phyloP scores from a whole-genome alignment of 2,113 vertebrate genomes.

The Hucho hucho region DNA sequence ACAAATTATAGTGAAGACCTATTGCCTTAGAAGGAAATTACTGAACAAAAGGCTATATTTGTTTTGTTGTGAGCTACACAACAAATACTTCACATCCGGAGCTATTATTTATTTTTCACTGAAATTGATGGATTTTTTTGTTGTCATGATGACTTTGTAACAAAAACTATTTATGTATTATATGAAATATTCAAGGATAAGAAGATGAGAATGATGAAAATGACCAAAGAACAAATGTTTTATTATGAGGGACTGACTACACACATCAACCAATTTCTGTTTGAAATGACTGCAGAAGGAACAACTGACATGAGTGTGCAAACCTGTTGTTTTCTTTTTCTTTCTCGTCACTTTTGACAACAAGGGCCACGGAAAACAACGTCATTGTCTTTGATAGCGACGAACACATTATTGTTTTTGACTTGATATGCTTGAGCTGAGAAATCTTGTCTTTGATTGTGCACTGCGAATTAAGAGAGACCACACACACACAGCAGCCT shows the following conservation, averaged over 20 bases:
- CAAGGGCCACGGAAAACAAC: constrained; percentile 55
- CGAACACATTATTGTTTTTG: constrained; percentile 38
- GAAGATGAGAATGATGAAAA: constrained; percentile 64
- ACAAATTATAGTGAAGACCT: constrained; percentile 50
- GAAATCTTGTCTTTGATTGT: too few relatives aligned
- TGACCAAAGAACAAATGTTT: constrained; percentile 81
- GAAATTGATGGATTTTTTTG: constrained; percentile 37
- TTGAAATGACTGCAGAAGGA: constrained; percentile 26
- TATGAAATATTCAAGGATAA: constrained; percentile 73
- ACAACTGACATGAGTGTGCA: constrained; percentile 20
- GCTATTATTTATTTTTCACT: constrained; percentile 72
- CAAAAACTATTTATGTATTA: constrained; percentile 37
- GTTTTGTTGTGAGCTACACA: constrained; percentile 55
- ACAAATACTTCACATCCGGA: constrained; percentile 59
- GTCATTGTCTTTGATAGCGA: constrained; percentile 50
- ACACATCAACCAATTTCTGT: constrained; percentile 26
- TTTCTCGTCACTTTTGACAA: constrained; percentile 43
- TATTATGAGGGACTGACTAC: constrained; percentile 56
- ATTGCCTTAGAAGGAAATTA: constrained; percentile 70
- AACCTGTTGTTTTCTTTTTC: constrained; percentile 44
- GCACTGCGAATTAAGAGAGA: background rate
- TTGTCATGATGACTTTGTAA: constrained; percentile 37
- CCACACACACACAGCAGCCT: constrained; percentile 38
- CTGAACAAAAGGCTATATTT: constrained; percentile 49
- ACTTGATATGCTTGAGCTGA: constrained; percentile 31